Base-by-base conservation (phyloP, 2,113 vertebrate genomes). In the Heterochromis multidens region DNA sequence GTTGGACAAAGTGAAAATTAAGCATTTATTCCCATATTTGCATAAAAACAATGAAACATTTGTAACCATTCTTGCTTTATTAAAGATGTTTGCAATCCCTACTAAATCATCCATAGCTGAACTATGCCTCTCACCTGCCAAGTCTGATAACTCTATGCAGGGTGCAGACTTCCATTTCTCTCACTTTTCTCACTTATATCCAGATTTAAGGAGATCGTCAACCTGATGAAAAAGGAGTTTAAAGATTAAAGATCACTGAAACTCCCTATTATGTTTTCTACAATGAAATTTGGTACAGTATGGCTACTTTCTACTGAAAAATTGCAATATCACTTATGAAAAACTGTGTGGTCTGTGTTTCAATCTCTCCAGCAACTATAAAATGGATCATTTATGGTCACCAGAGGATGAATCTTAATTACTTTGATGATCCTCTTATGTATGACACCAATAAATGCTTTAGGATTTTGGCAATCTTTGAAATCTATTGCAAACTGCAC, bases 1-100 rank as follows among this genome's bases (percentile, higher is more conserved):
- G 81, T 21, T 72, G 35, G 31, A 70, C 17, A 59, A 79, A 65
- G 54, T 79, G 54, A 82, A 77, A 11, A 62, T 19, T 27, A 37
- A 76, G 29, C 12, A 46, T 56, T 70, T 3, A 17, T 9, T 16
- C 14, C 19, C 9, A 52, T 43, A 6, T 35, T 33, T 57, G 13
- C 1, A 37, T 27, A 23, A 59, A 74, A 33, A 14, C 21, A 1
- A 43, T 16, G 33, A 37, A 81, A 25, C 13, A 2, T 40, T 52
- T 46, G n/a, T 33, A 77, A 10, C 21, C 7, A 37, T 52, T 35
- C 1, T 37, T 70, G 10, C 46, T 82, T 25, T 35, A 46, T 49
- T 49, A 23, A 62, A 37, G 40, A 46, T 60, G 3, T 13, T 10
- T 49, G 9, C 13, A 21, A 52, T 1, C 21, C 49, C 35, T 33